Evolutionary conservation across 2,888 invertebrate genomes (phyloP), one percentile per base, ranked within the genome.

Genomic region (Caenorhabditis sp.): DNA sequence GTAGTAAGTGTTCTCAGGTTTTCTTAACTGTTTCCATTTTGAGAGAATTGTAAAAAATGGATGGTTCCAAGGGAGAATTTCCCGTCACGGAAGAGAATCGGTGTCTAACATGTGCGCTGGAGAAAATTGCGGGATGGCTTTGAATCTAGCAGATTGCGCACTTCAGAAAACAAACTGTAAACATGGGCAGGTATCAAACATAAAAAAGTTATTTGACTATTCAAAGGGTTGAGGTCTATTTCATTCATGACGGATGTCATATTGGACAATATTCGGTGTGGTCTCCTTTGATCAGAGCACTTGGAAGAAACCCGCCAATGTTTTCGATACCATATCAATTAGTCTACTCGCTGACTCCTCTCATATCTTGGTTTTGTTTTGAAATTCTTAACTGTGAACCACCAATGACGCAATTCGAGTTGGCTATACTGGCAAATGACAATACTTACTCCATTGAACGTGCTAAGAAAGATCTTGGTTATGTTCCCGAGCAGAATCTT

Each of bases 401-500:
- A 24, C 76, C 76, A 8, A 67, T 76, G 51, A 67, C 61, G 1
- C 24, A 51, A 22, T 76, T 76, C n/a, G 76, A 76, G 22, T 32
- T 82, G 11, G 79, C 79, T 40, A 67, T 80, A 18, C 37, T 80
- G 2, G 74, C 67, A 0, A 62, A 65, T 3, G 70, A 65, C 13
- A 82, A 82, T 67, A 82, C 82, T 5, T 82, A 79, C 53, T 79
- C 76, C 0, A 82, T 82, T 5, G 74, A 79, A 24, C 40, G 58
- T 13, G 82, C 82, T 0, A 22, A 44, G 50, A 44, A 53, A 20
- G 82, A 82, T 20, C 51, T 82, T 0, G 62, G 50, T 0, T 82
- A 62, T 35, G 18, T n/a, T 20, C 82, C 82, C 8, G 24, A 32
- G 35, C 67, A 67, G 22, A 61, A 76, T 18, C 35, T 35, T 6